Conservation (phyloP, 2,888 invertebrate species). For the Clanis bilineata region DNA sequence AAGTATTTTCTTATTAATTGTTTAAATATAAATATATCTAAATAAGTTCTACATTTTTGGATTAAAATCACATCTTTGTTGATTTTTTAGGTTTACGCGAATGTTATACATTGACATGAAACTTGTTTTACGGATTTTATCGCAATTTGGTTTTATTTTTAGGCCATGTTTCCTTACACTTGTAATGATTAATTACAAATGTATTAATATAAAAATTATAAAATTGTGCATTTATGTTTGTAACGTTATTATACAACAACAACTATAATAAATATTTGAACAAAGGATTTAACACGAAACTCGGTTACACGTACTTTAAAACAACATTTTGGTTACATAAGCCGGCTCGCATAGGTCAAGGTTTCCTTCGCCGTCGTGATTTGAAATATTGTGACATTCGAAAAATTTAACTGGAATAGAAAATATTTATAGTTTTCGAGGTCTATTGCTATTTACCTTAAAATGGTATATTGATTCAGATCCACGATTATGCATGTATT, state of each 20-base stretch:
- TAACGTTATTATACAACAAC: not conserved
- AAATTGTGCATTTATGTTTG: not conserved
- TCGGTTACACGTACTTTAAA: conserved; percentile 29
- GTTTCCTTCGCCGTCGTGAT: conserved; percentile 18
- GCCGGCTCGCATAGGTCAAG: conserved; percentile 29
- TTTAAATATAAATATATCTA: too few relatives aligned
- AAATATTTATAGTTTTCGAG: conserved; percentile 16
- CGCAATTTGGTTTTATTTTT: too few relatives aligned
- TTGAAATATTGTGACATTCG: conserved; percentile 31
- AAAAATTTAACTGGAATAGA: conserved; percentile 22
- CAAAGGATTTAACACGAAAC: conserved; percentile 24
- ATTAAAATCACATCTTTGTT: too few relatives aligned
- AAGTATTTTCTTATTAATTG: too few relatives aligned
- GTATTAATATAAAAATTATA: not conserved
- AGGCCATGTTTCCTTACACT: too few relatives aligned
- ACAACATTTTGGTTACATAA: conserved; percentile 28
- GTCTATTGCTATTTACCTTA: not conserved
- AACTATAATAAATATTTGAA: conserved; percentile 15
- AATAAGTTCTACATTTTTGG: too few relatives aligned
- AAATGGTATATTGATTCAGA: not conserved
- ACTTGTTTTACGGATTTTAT: too few relatives aligned
- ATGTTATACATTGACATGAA: too few relatives aligned
- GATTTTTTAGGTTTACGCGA: too few relatives aligned
- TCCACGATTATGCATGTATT: not conserved
- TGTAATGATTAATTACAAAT: not conserved